These are phyloP conservation scores for Drosophila kikkawai DNA, from an alignment of 1,140 invertebrate genomes.

Conservation along the genomic window DNA sequence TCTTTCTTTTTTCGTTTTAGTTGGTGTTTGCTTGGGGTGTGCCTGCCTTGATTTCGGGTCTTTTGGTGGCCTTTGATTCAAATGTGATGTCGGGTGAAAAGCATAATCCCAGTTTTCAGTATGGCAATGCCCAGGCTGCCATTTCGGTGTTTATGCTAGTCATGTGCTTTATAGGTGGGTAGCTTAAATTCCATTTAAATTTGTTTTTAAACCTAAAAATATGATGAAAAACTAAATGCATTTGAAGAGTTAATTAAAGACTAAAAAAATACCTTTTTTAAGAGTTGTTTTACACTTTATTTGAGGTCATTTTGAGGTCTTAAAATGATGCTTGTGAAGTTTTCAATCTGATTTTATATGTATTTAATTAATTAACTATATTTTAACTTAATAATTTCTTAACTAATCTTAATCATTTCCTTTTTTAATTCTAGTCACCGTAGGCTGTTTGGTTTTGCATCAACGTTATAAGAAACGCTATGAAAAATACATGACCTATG, in stretches of 20 bases:
- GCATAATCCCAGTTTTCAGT: constrained; percentile 92
- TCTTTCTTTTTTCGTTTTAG: constrained; percentile 85
- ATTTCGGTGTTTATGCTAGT: constrained; percentile 88
- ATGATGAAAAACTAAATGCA: constrained; percentile 38
- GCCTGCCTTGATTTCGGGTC: constrained; percentile 86
- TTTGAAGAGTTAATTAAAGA: constrained; percentile 64
- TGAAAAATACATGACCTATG: constrained; percentile 85
- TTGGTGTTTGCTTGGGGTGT: constrained; percentile 91
- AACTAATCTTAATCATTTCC: neutral
- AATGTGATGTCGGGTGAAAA: constrained; percentile 86
- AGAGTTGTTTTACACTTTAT: neutral
- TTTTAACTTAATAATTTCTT: constrained; percentile 28
- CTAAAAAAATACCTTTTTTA: too few species aligned
- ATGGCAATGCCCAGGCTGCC: constrained; percentile 90
- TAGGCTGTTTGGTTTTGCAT: constrained; percentile 91
- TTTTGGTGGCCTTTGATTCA: constrained; percentile 86
- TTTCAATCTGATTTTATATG: constrained; percentile 74
- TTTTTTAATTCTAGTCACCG: constrained; percentile 86
- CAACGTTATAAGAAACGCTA: constrained; percentile 88
- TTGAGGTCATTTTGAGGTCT: constrained; percentile 73
- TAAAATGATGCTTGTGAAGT: constrained; percentile 71
- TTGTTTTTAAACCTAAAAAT: neutral
- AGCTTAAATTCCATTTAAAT: neutral
- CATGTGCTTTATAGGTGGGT: constrained; percentile 89
- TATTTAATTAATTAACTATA: neutral